These are phyloP conservation scores for Dorcus parallelipipedus DNA, from an alignment of 2,888 invertebrate species.

Conservation along the genomic window DNA sequence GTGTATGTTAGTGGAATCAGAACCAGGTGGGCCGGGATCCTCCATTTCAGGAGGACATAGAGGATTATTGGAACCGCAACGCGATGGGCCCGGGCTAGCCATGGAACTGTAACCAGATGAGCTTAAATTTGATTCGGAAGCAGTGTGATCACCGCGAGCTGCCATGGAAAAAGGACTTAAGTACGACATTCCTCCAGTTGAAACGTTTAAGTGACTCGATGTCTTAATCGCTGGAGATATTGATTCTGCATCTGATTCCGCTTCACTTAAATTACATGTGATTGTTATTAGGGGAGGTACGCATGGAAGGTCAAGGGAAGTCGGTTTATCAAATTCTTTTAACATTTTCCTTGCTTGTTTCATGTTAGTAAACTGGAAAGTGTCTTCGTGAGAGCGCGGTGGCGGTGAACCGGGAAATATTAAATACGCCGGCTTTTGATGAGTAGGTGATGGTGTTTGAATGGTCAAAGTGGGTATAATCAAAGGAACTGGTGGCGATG, in stretches of 20 bases:
- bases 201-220: conserved; percentile 45
- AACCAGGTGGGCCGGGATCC: conserved; percentile 63
- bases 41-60: conserved; percentile 74
- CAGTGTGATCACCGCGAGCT: conserved; percentile 67
- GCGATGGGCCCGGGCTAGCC: conserved; percentile 79
- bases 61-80: conserved; percentile 79
- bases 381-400: conserved; percentile 47
- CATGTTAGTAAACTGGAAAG: conserved; percentile 35
- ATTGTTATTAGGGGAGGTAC: conserved; percentile 69
- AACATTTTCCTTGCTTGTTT: conserved; percentile 49
- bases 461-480: conserved; percentile 64
- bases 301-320: conserved; percentile 59
- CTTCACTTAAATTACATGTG: conserved; percentile 71
- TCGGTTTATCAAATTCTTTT: conserved; percentile 63
- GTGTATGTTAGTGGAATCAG: conserved; percentile 35
- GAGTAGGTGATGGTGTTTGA: conserved; percentile 68
- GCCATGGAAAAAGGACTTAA: conserved; percentile 76
- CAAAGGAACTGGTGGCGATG: conserved; percentile 50
- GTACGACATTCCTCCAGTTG: conserved; percentile 65
- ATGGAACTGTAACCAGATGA: conserved; percentile 83
- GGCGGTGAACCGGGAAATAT: conserved; percentile 58
- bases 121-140: conserved; percentile 79
- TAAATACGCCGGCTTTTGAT: conserved; percentile 49
- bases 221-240: conserved; percentile 59
- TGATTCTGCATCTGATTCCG: conserved; percentile 70